Conservation (phyloP, 64 coral and sea anemone species). For the Actinia equina region DNA sequence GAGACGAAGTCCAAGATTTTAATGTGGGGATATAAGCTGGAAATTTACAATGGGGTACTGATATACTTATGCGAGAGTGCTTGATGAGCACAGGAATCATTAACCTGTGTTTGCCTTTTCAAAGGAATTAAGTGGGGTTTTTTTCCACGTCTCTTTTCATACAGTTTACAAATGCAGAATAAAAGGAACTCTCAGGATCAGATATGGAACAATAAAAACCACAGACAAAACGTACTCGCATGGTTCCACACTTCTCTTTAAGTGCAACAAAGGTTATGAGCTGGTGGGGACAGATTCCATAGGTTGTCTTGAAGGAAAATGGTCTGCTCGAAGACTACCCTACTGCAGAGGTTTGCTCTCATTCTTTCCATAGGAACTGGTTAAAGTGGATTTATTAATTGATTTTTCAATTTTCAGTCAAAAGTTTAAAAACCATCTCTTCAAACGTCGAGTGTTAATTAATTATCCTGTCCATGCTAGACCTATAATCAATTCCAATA, state of each 20-base stretch:
- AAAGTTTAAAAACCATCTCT: not conserved
- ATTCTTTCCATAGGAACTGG: slow-evolving; percentile 4
- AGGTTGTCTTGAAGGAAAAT: slow-evolving; percentile 43
- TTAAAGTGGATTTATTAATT: no score
- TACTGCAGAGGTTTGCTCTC: slow-evolving; percentile 49
- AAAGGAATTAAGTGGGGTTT: not conserved
- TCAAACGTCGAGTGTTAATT: slow-evolving; percentile 29
- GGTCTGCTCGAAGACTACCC: slow-evolving; percentile 22
- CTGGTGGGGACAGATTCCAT: slow-evolving; percentile 41
- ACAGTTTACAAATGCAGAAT: not conserved
- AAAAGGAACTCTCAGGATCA: not conserved
- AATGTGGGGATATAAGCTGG: no score
- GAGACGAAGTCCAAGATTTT: no score
- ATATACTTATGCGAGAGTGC: no score
- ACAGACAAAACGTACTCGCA: slow-evolving; percentile 46
- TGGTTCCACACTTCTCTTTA: slow-evolving; percentile 56
- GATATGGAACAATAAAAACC: slow-evolving; percentile 49
- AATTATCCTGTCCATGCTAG: no score
- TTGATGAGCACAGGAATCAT: no score
- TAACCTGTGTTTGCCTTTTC: no score
- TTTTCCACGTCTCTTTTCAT: not conserved
- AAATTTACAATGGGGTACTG: no score
- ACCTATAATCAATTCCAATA: not conserved
- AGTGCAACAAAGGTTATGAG: slow-evolving; percentile 61
- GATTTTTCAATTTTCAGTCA: no score